Base-by-base conservation (phyloP, 2,888 invertebrate species). In the Melanostoma scalare region DNA sequence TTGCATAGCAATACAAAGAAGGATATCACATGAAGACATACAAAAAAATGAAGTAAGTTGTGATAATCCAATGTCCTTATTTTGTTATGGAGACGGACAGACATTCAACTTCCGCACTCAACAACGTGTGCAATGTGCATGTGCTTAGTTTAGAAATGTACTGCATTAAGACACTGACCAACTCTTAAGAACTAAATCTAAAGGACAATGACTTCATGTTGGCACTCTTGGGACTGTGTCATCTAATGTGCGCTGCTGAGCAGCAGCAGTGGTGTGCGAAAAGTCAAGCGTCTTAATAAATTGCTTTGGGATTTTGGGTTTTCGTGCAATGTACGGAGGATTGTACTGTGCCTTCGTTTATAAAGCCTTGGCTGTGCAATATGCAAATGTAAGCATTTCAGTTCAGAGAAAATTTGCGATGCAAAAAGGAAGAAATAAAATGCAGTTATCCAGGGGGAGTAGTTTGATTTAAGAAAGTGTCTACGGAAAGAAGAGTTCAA, bases 251-350 rank as follows among this genome's bases (percentile, higher is more conserved):
- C 88, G 87, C 55, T 76, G 42, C 60, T 71, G 89, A 88, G 89
- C 88, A 87, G 89, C 89, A 87, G 88, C 88, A 90, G 86, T 89
- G 89, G 87, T 88, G 89, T 88, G 89, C 87, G 87, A 89, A 90
- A 89, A 88, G 86, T 89, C 89, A 89, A 88, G 88, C 89, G 89
- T 89, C 90, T 90, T 90, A 90, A 90, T 89, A 89, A 90, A 90
- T 90, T 90, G 90, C 89, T 90, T 87, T 88, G 90, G 90, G 90
- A 90, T 88, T 89, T 87, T 52, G 84, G 69, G 71, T 65, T 65
- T 79, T 65, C 40, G 50, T 78, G 73, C 68, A 72, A 48, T 61
- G 20, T 20, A 20, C 20, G 20, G 20, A 20, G 63, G 65, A 48
- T 68, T 55, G 44, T 31, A 46, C 33, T 72, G 72, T 36, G 67